Conservation (phyloP, 53 echinoderm and acorn worm species). For the Holothuria scabra region DNA sequence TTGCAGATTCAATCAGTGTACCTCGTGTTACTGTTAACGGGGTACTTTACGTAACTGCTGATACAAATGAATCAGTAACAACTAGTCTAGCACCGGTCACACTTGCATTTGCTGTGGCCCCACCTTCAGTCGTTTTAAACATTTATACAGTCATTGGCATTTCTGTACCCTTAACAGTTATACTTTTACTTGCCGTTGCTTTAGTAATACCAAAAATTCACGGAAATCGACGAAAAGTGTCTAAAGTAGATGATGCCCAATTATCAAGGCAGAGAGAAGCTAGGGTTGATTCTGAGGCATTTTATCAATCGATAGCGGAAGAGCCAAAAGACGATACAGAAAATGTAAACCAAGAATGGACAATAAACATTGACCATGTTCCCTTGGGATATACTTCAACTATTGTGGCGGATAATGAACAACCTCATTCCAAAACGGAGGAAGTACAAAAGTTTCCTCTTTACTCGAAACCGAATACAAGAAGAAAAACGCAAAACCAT, state of each 20-base stretch:
- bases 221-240: too few relatives aligned
- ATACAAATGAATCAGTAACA: too few relatives aligned
- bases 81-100: too few relatives aligned
- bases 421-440: not conserved
- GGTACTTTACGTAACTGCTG: not conserved
- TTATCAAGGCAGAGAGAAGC: not conserved
- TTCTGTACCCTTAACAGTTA: too few relatives aligned
- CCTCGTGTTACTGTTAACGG: not conserved
- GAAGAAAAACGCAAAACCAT: too few relatives aligned
- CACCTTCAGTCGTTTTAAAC: too few relatives aligned
- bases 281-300: slow-evolving; percentile 1
- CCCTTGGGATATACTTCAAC: not conserved
- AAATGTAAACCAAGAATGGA: slow-evolving; percentile 4
- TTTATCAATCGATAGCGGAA: not conserved
- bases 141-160: too few relatives aligned
- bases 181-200: too few relatives aligned
- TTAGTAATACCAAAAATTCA: too few relatives aligned
- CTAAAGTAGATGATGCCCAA: not conserved
- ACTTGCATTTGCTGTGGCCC: too few relatives aligned
- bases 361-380: not conserved
- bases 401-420: not conserved
- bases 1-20: not conserved
- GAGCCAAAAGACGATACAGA: not conserved
- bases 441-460: not conserved
- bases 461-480: slow-evolving; percentile 35